Evolutionary conservation across 2,113 vertebrate genomes (phyloP).

Genomic region (Perca fluviatilis): DNA sequence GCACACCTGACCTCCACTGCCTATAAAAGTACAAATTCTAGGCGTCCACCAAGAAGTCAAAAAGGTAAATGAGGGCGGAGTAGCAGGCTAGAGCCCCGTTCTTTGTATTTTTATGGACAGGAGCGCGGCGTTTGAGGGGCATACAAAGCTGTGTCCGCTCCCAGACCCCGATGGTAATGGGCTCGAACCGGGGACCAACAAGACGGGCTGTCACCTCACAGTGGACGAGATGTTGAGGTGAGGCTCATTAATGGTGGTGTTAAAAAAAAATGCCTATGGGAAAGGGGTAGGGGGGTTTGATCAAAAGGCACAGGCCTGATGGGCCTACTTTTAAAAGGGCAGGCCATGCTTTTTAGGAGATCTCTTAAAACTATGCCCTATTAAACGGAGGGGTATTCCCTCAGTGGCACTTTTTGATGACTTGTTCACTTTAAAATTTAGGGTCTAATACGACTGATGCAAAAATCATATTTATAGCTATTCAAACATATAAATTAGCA

Average conservation of each 20-base stretch:
- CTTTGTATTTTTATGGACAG: constrained; percentile 79
- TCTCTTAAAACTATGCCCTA: constrained; percentile 74
- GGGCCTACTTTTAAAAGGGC: constrained; percentile 66
- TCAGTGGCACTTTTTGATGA: constrained; percentile 45
- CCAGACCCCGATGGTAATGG: constrained; percentile 75
- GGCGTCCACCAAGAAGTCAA: constrained; percentile 65
- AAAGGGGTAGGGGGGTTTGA: constrained; percentile 68
- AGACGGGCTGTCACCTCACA: constrained; percentile 65
- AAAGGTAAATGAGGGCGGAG: constrained; percentile 72
- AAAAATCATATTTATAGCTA: constrained; percentile 41
- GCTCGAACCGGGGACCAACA: constrained; percentile 59
- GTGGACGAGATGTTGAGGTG: constrained; percentile 69
- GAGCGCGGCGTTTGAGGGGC: constrained; percentile 62
- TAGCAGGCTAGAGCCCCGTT: constrained; percentile 44
- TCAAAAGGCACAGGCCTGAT: constrained; percentile 78
- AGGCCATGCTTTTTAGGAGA: constrained; percentile 71
- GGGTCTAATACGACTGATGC: constrained; percentile 8
- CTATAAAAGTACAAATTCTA: constrained; percentile 76
- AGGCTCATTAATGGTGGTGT: constrained; percentile 76
- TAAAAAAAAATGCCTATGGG: constrained; percentile 67
- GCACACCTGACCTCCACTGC: constrained; percentile 75
- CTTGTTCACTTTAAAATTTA: constrained; percentile 35
- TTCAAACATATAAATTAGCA: constrained; percentile 43
- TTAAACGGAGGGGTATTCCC: constrained; percentile 73
- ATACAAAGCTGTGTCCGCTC: constrained; percentile 59